Base-by-base conservation (phyloP, 2,113 vertebrate genomes). In the Callipepla californica region DNA sequence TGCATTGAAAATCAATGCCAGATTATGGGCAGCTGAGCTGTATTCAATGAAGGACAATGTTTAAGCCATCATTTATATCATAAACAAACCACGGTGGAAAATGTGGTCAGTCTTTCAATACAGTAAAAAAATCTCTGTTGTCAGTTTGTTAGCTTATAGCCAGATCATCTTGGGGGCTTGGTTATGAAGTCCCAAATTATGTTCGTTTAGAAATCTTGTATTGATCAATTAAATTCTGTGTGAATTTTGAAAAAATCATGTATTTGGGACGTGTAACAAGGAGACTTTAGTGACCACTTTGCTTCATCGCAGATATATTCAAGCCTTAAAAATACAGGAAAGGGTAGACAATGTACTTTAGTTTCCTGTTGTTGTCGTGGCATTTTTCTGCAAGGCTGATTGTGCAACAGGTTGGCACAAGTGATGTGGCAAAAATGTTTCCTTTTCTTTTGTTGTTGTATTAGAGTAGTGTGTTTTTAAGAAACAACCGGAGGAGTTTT, bases 1-100 rank as follows among this genome's bases (percentile, higher is more conserved):
- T 59, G 53, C 74, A 50, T 55, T 79, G 80, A 87, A 93, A 94
- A 87, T 94, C 80, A 91, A 66, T 28, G 74, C 66, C 89, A 94
- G 87, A 76, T 89, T 82, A 87, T 53, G 81, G 92, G 67, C 78
- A 82, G 62, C 44, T 81, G 74, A 58, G 65, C 50, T 88, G 53
- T 86, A 92, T 94, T 92, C 80, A 90, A 0, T 19, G 62, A 69
- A 82, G 74, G 87, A 8, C 45, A 82, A 73, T 1, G 2, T 51
- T 89, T 62, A 85, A 89, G 50, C 55, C 45, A 58, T 87, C 5
- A 1, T 86, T 89, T 94, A 58, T 87, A 89, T 53, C 58, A 87
- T 79, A 92, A 94, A 91, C 77, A 89, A 90, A 50, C 55, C n/a
- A 25, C 69, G 67, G 66, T 0, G 7, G 80, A 94, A 96, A 95